Evolutionary conservation across 2,888 invertebrate species (phyloP).

Genomic region (Eugnorisma glareosa): DNA sequence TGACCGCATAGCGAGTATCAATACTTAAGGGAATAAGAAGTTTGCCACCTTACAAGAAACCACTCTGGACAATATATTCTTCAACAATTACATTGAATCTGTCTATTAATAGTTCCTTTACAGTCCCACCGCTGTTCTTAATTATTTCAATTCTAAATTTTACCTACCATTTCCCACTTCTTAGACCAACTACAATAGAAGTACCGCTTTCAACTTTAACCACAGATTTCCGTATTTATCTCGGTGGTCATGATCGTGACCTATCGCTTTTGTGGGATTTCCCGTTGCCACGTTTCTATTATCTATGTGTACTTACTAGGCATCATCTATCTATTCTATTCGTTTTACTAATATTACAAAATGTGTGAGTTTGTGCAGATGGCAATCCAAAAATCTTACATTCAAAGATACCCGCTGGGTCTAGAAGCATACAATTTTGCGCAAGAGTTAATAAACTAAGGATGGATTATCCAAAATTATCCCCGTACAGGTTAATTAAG

Average conservation of each 20-base stretch:
- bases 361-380: not conserved
- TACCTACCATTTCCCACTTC: not conserved
- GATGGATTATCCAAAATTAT: not conserved
- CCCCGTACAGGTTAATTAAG: not conserved
- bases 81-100: conserved; percentile 16
- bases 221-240: conserved; percentile 26
- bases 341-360: not conserved
- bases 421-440: not conserved
- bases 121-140: not conserved
- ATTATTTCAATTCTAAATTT: conserved; percentile 11
- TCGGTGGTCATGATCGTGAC: conserved; percentile 30
- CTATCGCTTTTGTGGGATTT: conserved; percentile 47
- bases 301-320: not conserved
- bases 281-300: conserved; percentile 36
- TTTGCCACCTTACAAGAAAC: not conserved
- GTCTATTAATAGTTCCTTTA: not conserved
- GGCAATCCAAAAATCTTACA: not conserved
- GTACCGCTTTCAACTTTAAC: not conserved
- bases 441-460: not conserved
- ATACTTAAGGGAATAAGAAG: not conserved
- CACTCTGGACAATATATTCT: not conserved
- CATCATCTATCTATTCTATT: conserved; percentile 19
- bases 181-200: conserved; percentile 11
- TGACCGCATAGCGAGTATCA: not conserved
- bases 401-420: not conserved